These are phyloP conservation scores for Phyllostomus hastatus DNA, from an alignment of 2,113 vertebrate species.

Conservation along the genomic window DNA sequence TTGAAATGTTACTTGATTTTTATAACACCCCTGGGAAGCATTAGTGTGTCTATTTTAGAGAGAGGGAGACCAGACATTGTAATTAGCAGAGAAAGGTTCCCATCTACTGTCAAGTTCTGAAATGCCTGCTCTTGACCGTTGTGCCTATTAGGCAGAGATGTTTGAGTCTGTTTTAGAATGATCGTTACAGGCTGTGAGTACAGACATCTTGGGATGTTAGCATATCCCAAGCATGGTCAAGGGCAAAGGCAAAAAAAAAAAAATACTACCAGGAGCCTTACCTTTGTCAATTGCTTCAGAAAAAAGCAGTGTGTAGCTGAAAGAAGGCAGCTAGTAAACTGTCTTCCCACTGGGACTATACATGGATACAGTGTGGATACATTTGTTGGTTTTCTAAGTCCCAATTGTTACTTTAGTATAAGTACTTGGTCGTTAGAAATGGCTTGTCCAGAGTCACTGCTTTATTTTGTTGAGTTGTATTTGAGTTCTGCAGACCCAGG, in stretches of 20 bases:
- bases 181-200: neutral
- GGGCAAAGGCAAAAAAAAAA: neutral
- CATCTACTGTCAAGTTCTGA: neutral
- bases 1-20: neutral
- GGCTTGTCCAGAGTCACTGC: neutral
- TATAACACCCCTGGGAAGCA: neutral
- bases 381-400: neutral
- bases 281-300: neutral
- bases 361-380: neutral
- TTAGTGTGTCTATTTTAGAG: neutral
- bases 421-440: neutral
- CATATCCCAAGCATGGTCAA: neutral
- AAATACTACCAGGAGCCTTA: neutral
- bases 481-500: neutral
- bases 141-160: neutral
- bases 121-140: neutral
- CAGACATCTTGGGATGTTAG: neutral
- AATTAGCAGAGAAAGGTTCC: neutral
- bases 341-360: neutral
- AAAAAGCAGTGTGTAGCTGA: neutral
- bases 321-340: neutral
- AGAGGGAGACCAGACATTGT: neutral
- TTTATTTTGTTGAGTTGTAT: neutral
- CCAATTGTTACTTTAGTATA: neutral
- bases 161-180: neutral